A percentile compares a stretch with the other conserved stretches of the same genome.
Conservation (phyloP, 2,888 invertebrate genomes). For the Metallyticus violacea region DNA sequence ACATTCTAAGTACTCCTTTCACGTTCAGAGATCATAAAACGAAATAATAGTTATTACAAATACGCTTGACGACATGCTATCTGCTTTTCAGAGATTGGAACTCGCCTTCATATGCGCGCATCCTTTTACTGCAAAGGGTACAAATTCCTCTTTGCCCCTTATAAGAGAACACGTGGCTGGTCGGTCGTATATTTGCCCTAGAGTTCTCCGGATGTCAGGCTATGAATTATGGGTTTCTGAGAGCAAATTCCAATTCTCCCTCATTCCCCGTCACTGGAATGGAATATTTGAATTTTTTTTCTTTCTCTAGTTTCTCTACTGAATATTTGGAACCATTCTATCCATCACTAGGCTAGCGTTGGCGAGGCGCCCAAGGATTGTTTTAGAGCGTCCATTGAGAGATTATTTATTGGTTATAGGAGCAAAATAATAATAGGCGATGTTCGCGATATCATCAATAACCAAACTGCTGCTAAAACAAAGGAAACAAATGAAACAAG, state of each 20-base stretch:
- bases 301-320: not conserved
- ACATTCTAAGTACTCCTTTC: too few species aligned
- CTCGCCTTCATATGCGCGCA: not conserved
- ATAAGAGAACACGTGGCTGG: not conserved
- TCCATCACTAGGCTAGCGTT: not conserved
- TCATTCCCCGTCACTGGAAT: slow-evolving; percentile 11
- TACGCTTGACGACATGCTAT: too few species aligned
- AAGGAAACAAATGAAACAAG: too few species aligned
- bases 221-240: slow-evolving; percentile 21
- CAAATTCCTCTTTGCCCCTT: not conserved
- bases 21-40: too few species aligned
- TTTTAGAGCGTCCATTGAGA: not conserved
- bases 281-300: slow-evolving; percentile 26
- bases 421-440: not conserved
- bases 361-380: not conserved
- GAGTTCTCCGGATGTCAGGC: not conserved
- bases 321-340: not conserved
- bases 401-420: not conserved
- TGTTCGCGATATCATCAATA: too few species aligned
- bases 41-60: too few species aligned
- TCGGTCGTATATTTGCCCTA: not conserved
- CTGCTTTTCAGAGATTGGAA: not conserved
- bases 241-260: slow-evolving; percentile 24
- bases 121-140: not conserved
- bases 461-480: too few species aligned